Evolutionary conservation across 2,113 vertebrate genomes (phyloP), one percentile per base, ranked within the genome.

Genomic region (Melanostigma gelatinosum): DNA sequence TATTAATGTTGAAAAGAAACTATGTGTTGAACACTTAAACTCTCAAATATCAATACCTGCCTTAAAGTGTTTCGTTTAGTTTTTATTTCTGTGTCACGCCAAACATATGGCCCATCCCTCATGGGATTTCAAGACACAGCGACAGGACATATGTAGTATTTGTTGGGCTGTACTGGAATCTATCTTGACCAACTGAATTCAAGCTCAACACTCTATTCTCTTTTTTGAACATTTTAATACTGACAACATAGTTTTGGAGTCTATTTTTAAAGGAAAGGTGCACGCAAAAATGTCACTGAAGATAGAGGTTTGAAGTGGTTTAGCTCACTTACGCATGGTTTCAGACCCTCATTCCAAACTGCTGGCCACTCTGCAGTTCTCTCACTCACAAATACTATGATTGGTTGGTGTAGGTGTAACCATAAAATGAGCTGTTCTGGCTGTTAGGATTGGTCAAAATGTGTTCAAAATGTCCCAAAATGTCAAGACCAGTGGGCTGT

Each of bases 401-500:
- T 67, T 15, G 16, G 9, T 67, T 15, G 16, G 9, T 74, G 64
- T 54, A 57, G 58, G 22, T 1, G 48, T 46, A 50, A 75, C 13
- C 34, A 24, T 66, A 20, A 84, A 82, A 85, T 78, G 52, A 80
- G 66, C 77, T 82, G 73, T 84, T 85, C 46, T 46, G 50, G 52
- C 60, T 52, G 13, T 62, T 32, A 24, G 44, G n/a, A 65, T 67
- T 64, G 74, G 36, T 78, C 77, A 75, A 57, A 83, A 80, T 65
- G 66, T 79, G 67, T 15, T 72, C 60, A 55, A n/a, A 48, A 79
- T 48, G 24, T 58, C 4, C 77, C 24, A 70, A 81, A 76, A 86
- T 77, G 65, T 84, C 66, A 80, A 63, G 62, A 54, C 69, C 54
- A 73, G 63, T 71, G 38, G 61, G 83, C n/a, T 85, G 76, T 85